Conservation (phyloP, 2,888 invertebrate genomes). For the Melanostoma scalare region DNA sequence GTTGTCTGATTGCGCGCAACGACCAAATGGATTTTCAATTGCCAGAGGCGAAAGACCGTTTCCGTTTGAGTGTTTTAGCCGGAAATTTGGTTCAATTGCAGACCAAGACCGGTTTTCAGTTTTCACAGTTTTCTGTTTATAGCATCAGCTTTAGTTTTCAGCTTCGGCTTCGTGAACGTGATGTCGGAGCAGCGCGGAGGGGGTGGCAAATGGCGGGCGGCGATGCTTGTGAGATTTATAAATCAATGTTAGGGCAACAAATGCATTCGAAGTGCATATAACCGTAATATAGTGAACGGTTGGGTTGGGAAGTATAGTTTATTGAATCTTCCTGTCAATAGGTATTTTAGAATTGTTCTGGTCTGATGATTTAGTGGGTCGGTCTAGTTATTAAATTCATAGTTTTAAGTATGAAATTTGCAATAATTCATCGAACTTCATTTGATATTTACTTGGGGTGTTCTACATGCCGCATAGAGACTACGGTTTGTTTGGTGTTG, state of each 20-base stretch:
- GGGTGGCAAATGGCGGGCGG: background rate
- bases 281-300: slow-evolving; percentile 6
- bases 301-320: slow-evolving; percentile 47
- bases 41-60: slow-evolving; percentile 51
- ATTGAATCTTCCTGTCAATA: slow-evolving; percentile 52
- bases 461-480: background rate
- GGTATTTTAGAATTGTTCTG: slow-evolving; percentile 41
- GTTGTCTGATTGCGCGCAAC: slow-evolving; percentile 47
- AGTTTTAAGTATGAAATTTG: slow-evolving; percentile 24
- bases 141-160: background rate
- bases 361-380: slow-evolving; percentile 52
- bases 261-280: slow-evolving; percentile 29
- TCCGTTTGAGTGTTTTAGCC: slow-evolving; percentile 55
- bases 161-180: background rate
- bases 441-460: background rate
- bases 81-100: slow-evolving; percentile 62
- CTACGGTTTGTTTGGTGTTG: background rate
- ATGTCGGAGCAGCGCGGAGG: too few relatives aligned
- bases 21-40: slow-evolving; percentile 65
- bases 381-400: slow-evolving; percentile 26
- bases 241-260: slow-evolving; percentile 55
- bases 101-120: too few relatives aligned
- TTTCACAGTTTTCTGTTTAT: too few relatives aligned
- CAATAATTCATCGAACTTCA: slow-evolving; percentile 4
- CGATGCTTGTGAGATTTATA: slow-evolving; percentile 26